phyloP scores from a whole-genome alignment of 2,888 invertebrate species.

The Netelia inedita region DNA sequence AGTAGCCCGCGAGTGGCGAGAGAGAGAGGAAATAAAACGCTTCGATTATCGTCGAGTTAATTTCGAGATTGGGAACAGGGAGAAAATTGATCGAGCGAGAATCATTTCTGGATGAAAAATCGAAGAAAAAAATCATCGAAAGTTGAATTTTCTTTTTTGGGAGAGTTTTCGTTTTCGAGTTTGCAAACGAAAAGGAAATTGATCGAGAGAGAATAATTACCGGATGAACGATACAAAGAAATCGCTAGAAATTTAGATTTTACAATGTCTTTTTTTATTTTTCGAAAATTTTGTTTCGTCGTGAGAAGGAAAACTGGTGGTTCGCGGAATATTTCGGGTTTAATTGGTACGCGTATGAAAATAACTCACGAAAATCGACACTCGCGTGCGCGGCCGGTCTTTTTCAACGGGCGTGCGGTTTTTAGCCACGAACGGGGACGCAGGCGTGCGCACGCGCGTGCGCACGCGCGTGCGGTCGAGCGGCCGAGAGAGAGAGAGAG shows the following conservation, averaged over 20 bases:
- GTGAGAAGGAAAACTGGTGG: too few species aligned
- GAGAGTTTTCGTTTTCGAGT: too few species aligned
- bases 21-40: conserved; percentile 4
- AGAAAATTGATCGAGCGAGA: background rate
- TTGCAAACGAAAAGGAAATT: background rate
- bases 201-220: background rate
- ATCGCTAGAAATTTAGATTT: background rate
- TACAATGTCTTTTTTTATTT: too few species aligned
- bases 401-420: conserved; percentile 20
- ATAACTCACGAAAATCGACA: conserved; percentile 44
- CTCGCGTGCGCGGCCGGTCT: conserved; percentile 1
- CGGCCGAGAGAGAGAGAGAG: too few species aligned
- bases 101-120: background rate
- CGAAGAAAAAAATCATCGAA: background rate
- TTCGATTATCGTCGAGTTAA: conserved; percentile 3
- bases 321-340: background rate
- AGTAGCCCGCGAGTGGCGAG: background rate
- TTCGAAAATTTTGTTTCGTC: too few species aligned
- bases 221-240: background rate
- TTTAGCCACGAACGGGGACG: conserved; percentile 17
- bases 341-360: conserved; percentile 21
- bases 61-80: background rate
- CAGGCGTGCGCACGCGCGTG: background rate
- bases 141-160: too few species aligned
- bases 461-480: too few species aligned